Evolutionary conservation across 1,140 invertebrate genomes (phyloP), one percentile per base, ranked within the genome.

Genomic region (Lethrus apterus): DNA sequence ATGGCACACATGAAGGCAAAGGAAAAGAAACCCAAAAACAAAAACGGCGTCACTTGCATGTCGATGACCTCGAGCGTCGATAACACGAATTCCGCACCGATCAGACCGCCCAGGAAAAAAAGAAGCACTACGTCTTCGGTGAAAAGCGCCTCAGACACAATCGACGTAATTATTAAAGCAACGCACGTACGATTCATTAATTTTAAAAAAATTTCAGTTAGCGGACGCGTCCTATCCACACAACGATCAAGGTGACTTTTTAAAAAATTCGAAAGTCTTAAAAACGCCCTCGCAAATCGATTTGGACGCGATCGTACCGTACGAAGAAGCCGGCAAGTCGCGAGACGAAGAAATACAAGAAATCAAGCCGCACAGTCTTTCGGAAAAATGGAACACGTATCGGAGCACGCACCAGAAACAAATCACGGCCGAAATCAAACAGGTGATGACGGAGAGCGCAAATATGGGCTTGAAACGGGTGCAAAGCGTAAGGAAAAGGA

Each of bases 1-100:
- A 79, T 92, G 65, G 79, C 82, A 17, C 84, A 89, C 62, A 81
- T 92, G 70, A 79, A 80, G 48, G 68, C 67, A 4, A 72, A 70
- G 48, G 65, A 71, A n/a, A 63, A 69, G 44, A 70, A 72, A 34
- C 76, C 68, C 35, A 79, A 71, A 63, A 84, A 73, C 57, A 73
- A 66, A 51, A 84, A 85, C 50, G 84, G 84, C 10, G 70, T 64
- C 29, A 65, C 62, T 11, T 65, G 65, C 46, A 65, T 63, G 59
- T 64, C 62, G 0, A 53, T 55, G 9, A 49, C 61, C 2, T 61
- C 61, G 1, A 60, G 60, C 31, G 47, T 55, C 2, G 50, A 57
- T 41, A 54, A 56, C 56, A 65, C 60, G 61, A 3, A 62, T 63
- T 10, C 62, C 46, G 46, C 68, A 52, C 73, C 75, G 15, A 66